These are phyloP conservation scores for Drosophila atripex DNA, from an alignment of 2,888 invertebrate species.

Conservation along the genomic window DNA sequence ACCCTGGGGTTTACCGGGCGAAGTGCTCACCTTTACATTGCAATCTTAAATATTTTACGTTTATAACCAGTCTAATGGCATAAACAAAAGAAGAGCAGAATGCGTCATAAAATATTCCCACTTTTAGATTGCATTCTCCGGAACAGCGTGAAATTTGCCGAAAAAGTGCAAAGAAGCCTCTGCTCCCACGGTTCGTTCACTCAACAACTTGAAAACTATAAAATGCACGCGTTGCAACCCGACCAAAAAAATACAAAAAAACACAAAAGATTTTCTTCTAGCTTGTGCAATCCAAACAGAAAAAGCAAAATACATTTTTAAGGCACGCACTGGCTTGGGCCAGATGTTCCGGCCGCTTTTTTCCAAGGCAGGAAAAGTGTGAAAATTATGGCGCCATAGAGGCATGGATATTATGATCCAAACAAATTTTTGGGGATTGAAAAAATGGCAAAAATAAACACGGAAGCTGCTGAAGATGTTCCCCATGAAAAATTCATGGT, in stretches of 20 bases:
- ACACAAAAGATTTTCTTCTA: constrained; percentile 20
- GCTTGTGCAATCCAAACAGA: constrained; percentile 32
- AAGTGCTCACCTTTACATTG: constrained; percentile 12
- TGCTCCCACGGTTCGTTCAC: constrained; percentile 29
- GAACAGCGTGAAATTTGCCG: constrained; percentile 40
- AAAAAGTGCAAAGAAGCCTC: constrained; percentile 21
- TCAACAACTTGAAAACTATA: constrained; percentile 58
- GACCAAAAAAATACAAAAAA: constrained; percentile 16
- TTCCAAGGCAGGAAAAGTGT: constrained; percentile 28
- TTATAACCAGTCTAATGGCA: constrained; percentile 11
- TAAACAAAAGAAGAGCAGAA: constrained; percentile 42
- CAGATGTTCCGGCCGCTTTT: constrained; percentile 56
- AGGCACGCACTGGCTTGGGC: constrained; percentile 53
- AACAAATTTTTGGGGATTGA: constrained; percentile 17
- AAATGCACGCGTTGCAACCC: constrained; percentile 72
- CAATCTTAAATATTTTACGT: constrained; percentile 40
- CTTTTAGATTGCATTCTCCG: constrained; percentile 33
- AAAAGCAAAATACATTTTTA: constrained; percentile 38
- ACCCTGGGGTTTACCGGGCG: constrained; percentile 9
- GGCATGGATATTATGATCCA: constrained; percentile 23
- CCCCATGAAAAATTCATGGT: not conserved
- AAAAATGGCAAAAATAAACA: constrained; percentile 6
- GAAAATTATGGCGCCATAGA: constrained; percentile 54
- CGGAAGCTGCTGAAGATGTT: constrained; percentile 1
- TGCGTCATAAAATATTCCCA: constrained; percentile 60